Percentiles rank a stretch among this genome's conserved stretches.
Evolutionary conservation across 23 tunicate genomes (phyloP).

Genomic region (Trididemnum nubilum): DNA sequence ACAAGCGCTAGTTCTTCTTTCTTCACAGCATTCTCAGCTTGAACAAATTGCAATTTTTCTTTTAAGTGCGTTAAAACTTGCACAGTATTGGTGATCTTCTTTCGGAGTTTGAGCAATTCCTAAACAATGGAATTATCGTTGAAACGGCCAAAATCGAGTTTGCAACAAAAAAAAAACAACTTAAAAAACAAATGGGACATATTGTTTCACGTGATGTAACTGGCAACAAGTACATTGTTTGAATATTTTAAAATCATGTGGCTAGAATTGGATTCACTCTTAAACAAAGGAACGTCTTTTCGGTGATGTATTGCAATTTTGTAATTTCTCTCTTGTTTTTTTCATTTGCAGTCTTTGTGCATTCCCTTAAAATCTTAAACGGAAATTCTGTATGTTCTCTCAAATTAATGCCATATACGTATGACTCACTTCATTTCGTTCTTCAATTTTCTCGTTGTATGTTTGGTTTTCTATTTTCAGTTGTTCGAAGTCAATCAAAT

Average conservation of each 20-base stretch:
- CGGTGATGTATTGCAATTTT: too few relatives aligned
- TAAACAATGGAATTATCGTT: not conserved
- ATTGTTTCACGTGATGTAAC: too few relatives aligned
- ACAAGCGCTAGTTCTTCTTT: constrained; percentile 60
- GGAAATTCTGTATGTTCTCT: too few relatives aligned
- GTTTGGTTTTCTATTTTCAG: constrained; percentile 99
- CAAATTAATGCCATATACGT: too few relatives aligned
- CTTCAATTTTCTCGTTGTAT: constrained; percentile 98
- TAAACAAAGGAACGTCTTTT: too few relatives aligned
- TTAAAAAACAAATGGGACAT: too few relatives aligned
- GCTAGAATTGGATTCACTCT: too few relatives aligned
- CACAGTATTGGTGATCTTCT: constrained; percentile 94
- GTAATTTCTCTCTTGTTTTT: too few relatives aligned
- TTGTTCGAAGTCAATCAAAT: constrained; percentile 98
- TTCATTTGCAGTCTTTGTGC: too few relatives aligned
- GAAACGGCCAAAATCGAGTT: not conserved
- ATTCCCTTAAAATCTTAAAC: too few relatives aligned
- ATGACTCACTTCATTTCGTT: constrained; percentile 80
- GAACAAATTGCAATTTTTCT: constrained; percentile 87
- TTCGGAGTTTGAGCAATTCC: constrained; percentile 88
- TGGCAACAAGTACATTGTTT: too few relatives aligned
- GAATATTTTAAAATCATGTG: too few relatives aligned
- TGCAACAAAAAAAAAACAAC: not conserved
- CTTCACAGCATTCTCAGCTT: constrained; percentile 74
- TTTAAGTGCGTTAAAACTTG: constrained; percentile 91